phyloP scores from a whole-genome alignment of 2,888 invertebrate genomes.

The Pardosa pseudoannulata region DNA sequence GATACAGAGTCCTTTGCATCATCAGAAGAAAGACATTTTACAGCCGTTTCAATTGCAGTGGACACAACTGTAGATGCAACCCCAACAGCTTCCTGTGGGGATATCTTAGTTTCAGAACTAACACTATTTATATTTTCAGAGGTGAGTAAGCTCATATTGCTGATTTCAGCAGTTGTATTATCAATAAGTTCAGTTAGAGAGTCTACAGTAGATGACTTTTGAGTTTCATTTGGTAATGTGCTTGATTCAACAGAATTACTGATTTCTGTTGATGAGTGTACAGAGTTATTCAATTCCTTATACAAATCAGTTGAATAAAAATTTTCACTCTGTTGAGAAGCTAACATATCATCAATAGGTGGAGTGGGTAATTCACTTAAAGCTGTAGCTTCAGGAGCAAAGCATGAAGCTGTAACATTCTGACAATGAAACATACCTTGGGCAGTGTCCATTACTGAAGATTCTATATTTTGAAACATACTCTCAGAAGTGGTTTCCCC shows the following conservation, averaged over 20 bases:
- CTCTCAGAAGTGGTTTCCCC: background rate
- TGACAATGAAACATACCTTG: conserved; percentile 16
- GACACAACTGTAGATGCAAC: conserved; percentile 61
- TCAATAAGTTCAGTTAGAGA: background rate
- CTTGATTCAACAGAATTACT: background rate
- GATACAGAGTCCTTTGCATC: background rate
- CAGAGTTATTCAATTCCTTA: conserved; percentile 18
- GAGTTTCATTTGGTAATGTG: background rate
- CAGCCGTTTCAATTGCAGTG: conserved; percentile 60
- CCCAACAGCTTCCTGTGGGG: conserved; percentile 54
- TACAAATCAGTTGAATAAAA: conserved; percentile 19
- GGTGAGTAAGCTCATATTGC: background rate
- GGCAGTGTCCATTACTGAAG: background rate
- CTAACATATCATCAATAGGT: conserved; percentile 67
- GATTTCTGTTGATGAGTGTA: background rate
- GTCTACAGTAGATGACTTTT: background rate
- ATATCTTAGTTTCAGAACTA: background rate
- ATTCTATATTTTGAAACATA: background rate
- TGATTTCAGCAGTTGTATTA: background rate
- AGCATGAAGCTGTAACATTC: conserved; percentile 4
- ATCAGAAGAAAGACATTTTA: conserved; percentile 36
- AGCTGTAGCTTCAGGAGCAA: conserved; percentile 67
- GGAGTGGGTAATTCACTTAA: conserved; percentile 72
- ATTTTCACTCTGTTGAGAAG: conserved; percentile 53
- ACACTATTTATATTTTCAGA: background rate